phyloP scores from a whole-genome alignment of 2,113 vertebrate genomes.

The Sinocyclocheilus grahami region DNA sequence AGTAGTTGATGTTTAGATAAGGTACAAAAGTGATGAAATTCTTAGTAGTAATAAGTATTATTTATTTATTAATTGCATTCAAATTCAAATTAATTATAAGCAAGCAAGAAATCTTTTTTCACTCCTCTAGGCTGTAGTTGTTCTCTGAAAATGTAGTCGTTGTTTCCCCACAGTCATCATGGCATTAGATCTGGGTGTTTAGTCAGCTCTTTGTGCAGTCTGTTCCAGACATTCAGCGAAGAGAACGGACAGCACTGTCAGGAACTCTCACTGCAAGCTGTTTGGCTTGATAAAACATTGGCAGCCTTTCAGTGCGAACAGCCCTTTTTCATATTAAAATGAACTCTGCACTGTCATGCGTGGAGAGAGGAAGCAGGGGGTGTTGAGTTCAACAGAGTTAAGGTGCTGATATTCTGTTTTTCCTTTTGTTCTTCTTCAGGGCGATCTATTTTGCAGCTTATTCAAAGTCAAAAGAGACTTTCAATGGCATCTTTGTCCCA shows the following conservation, averaged over 20 bases:
- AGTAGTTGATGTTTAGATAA: background rate
- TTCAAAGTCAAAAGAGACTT: conserved; percentile 91
- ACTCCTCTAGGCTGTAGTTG: background rate
- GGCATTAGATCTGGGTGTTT: conserved; percentile 58
- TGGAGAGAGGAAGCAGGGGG: background rate
- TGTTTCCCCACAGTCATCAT: conserved; percentile 42
- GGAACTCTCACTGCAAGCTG: conserved; percentile 32
- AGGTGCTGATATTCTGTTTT: background rate
- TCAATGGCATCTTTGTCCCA: conserved; percentile 89
- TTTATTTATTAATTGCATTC: background rate
- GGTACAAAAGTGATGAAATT: background rate
- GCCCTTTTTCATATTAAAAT: conserved; percentile 6
- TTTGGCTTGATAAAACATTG: conserved; percentile 48
- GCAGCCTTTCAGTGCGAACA: conserved; percentile 37
- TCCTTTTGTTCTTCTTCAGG: conserved; percentile 71
- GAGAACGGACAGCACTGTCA: conserved; percentile 53
- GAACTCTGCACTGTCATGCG: conserved; percentile 3
- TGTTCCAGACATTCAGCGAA: conserved; percentile 65
- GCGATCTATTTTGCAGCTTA: conserved; percentile 97
- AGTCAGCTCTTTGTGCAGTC: conserved; percentile 68
- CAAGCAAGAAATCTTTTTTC: background rate
- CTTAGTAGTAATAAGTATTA: background rate
- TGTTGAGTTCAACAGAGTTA: background rate
- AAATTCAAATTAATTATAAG: background rate
- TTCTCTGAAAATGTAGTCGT: background rate